A percentile compares a stretch with the other conserved stretches of the same genome.
Evolutionary conservation across 2,797 vertebrate genomes (phyloP).

Genomic region (Hypotaenidia philippensis): DNA sequence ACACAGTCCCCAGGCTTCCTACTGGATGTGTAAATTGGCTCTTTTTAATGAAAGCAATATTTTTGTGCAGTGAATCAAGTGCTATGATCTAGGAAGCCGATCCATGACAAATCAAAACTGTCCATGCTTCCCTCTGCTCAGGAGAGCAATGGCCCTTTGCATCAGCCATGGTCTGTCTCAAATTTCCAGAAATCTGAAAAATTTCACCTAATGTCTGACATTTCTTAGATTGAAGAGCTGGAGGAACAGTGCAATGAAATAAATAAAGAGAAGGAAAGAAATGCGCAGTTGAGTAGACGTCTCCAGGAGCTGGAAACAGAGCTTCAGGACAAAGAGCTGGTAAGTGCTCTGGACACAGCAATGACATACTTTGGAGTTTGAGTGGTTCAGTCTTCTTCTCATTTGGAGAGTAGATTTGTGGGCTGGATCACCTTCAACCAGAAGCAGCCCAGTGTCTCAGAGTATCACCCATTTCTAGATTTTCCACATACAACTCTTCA

Average conservation of each 20-base stretch:
- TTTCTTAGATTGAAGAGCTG: slow-evolving; percentile 87
- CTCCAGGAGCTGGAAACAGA: slow-evolving; percentile 91
- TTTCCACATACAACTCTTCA: not conserved
- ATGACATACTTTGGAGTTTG: not conserved
- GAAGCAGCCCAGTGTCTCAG: not conserved
- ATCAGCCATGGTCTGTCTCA: not conserved
- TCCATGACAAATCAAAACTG: not conserved
- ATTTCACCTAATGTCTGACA: not conserved
- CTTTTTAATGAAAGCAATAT: not conserved
- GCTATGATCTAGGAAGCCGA: not conserved
- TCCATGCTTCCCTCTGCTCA: not conserved
- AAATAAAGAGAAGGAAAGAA: slow-evolving; percentile 90
- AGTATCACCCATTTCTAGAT: not conserved
- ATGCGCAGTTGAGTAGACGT: slow-evolving; percentile 84
- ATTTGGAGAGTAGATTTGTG: not conserved
- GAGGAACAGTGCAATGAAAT: slow-evolving; percentile 91
- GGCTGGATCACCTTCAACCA: not conserved
- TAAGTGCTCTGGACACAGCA: slow-evolving; percentile 68
- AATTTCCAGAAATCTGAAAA: not conserved
- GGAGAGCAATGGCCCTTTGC: not conserved
- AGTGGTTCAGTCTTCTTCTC: not conserved
- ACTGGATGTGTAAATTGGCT: not conserved
- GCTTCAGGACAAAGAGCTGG: slow-evolving; percentile 92
- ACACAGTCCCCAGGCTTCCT: not conserved
- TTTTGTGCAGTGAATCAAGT: not conserved